A percentile compares a stretch with the other conserved stretches of the same genome.
Conservation (phyloP, 2,797 vertebrate species). For the Bovichtus diacanthus region DNA sequence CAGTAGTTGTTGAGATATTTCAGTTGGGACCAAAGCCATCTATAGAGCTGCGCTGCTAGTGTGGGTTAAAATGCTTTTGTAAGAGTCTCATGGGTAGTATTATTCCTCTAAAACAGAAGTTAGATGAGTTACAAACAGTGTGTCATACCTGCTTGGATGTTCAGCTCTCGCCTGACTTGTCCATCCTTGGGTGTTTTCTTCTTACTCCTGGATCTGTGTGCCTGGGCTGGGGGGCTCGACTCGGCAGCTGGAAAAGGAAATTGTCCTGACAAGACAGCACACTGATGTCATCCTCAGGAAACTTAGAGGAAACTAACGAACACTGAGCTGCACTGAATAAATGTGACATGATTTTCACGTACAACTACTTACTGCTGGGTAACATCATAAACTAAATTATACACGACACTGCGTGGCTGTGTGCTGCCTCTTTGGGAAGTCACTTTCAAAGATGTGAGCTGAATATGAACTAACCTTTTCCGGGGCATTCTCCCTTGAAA, state of each 20-base stretch:
- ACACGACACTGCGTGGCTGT: slow-evolving; percentile 44
- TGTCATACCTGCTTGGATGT: slow-evolving; percentile 82
- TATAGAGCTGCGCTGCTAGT: background rate
- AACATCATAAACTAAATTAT: slow-evolving; percentile 54
- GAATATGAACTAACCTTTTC: slow-evolving; percentile 69
- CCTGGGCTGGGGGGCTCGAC: slow-evolving; percentile 72
- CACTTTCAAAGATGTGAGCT: slow-evolving; percentile 21
- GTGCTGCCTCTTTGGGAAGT: slow-evolving; percentile 29
- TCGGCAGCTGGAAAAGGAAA: slow-evolving; percentile 67
- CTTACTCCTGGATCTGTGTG: slow-evolving; percentile 85
- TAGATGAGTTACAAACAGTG: background rate
- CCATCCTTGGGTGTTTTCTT: slow-evolving; percentile 89
- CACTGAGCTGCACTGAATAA: slow-evolving; percentile 45
- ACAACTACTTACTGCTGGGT: slow-evolving; percentile 53
- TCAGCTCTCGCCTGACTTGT: slow-evolving; percentile 85
- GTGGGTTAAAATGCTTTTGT: background rate
- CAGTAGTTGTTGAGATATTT: slow-evolving; percentile 1
- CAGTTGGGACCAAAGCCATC: background rate
- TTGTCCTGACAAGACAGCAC: slow-evolving; percentile 82
- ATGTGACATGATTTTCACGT: slow-evolving; percentile 55
- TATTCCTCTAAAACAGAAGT: slow-evolving; percentile 5
- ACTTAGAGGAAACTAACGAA: slow-evolving; percentile 39
- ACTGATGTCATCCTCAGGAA: slow-evolving; percentile 64
- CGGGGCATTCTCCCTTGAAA: slow-evolving; percentile 78
- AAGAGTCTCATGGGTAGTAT: background rate